Base-by-base conservation (phyloP, 2,888 invertebrate species). In the Eilema depressum region DNA sequence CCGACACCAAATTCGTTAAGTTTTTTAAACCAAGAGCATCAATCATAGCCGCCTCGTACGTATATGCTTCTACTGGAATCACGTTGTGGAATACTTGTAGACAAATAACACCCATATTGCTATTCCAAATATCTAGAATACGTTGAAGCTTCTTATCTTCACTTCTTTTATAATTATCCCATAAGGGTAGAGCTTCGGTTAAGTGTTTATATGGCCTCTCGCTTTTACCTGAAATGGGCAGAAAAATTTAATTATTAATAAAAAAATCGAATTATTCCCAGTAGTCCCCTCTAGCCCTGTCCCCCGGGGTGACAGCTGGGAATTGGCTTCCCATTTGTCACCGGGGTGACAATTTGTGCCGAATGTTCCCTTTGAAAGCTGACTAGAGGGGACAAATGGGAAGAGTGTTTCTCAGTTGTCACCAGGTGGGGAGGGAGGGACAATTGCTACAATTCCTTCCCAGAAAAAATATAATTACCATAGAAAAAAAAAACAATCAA, bases 151-250 rank as follows among this genome's bases (percentile, higher is more conserved):
- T 65, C 1, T 65, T n/a, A n/a, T 65, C 28, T 8, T 23, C 30
- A 17, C n/a, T 65, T 26, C 11, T 20, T 10, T 64, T 7, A 20
- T 7, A 8, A 14, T 30, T 8, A 8, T 65, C 30, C n/a, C 30
- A 28, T 23, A 65, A 23, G 12, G 47, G 23, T 30, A 30, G 3
- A 56, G 64, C 64, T 23, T 53, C 53, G 10, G 3, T 30, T 53
- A 65, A 65, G 28, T 65, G 64, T 28, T 28, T 53, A 53, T 65
- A 65, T 65, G 64, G 64, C n/a, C 64, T 65, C 14, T n/a, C 53
- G 23, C 28, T 53, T 65, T 28, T 56, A 23, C 64, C 64, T 65
- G 53, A 7, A 65, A 65, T 23, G 28, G 7, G 1, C 5, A 28
- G 11, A 28, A 53, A 53, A 53, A 20, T 53, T 1, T 53, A 1